Evolutionary conservation across 1,140 invertebrate species (phyloP).

Genomic region (Centruroides sculpturatus): DNA sequence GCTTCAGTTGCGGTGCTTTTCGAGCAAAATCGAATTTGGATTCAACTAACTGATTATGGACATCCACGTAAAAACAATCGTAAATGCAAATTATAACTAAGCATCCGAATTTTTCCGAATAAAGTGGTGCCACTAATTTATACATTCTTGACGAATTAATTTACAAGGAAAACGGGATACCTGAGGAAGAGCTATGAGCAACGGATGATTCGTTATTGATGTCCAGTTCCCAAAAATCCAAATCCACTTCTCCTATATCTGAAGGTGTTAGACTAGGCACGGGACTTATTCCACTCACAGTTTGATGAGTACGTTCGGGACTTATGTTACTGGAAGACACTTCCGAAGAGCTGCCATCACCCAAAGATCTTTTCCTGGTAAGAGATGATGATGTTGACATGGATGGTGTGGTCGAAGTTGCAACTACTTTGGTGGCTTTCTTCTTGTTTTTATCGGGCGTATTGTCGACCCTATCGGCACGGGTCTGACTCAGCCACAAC

Average conservation of each 20-base stretch:
- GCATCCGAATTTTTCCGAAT: too few species aligned
- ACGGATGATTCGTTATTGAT: constrained; percentile 21
- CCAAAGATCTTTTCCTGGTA: constrained; percentile 11
- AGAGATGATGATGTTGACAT: constrained; percentile 1
- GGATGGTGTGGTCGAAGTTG: background rate
- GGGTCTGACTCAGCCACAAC: constrained; percentile 18
- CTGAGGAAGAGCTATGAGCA: constrained; percentile 13
- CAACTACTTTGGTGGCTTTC: constrained; percentile 8
- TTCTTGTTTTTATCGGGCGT: constrained; percentile 9
- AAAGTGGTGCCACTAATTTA: too few species aligned
- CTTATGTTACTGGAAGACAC: constrained; percentile 43
- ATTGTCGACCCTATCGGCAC: constrained; percentile 17
- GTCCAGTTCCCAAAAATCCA: constrained; percentile 64
- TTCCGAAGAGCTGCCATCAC: constrained; percentile 48
- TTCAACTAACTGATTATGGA: too few species aligned
- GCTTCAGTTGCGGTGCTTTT: too few species aligned
- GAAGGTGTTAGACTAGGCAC: constrained; percentile 32
- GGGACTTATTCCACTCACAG: constrained; percentile 16
- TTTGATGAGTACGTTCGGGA: constrained; percentile 22
- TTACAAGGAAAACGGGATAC: constrained; percentile 4
- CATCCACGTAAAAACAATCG: too few species aligned
- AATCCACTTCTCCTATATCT: constrained; percentile 49
- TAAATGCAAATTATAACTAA: too few species aligned
- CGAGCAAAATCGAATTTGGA: too few species aligned
- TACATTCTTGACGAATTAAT: background rate